Base-by-base conservation (phyloP, 2,797 vertebrate species). In the Poecilia wingei region DNA sequence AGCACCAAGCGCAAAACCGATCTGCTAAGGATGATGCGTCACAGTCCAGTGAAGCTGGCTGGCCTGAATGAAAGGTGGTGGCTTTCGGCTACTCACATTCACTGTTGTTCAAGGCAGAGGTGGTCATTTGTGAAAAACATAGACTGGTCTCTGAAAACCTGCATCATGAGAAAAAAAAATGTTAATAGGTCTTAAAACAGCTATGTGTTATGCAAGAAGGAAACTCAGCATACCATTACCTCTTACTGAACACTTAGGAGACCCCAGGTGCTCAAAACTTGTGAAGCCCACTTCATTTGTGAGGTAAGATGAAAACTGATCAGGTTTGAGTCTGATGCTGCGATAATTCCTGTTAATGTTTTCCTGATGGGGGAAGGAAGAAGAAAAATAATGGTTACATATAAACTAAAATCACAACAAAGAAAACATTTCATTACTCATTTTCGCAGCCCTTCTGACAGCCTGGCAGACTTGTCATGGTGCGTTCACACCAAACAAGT, bases 61-160 rank as follows among this genome's bases (percentile, higher is more conserved):
- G 83, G 73, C 71, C 84, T 79, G 71, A 70, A 55, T 72, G 77
- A 82, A 59, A 51, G 86, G 71, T 82, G 83, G 81, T 33, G 74
- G 73, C 66, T 76, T 81, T 55, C 75, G 77, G 79, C 85, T 86
- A 79, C 90, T 93, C 91, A 93, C 90, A 90, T 92, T 89, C 92
- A 84, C 57, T 41, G 83, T 84, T 88, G 83, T 84, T 88, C 87
- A 89, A 91, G 92, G 92, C 90, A 86, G 84, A 81, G 77, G 83
- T 33, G 88, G 92, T 92, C 94, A 96, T 94, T 98, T 98, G 95
- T 96, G 95, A 94, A 96, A 97, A 88, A 97, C 91, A 91, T 96
- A 98, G 80, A 98, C 94, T 66, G 97, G 96, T 90, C 97, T 96
- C 91, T 97, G 96, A 93, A 98, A 98, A 89, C 97, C 97, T 98